Evolutionary conservation across 2,797 vertebrate genomes (phyloP), one percentile per base, ranked within the genome.

Genomic region (Myiotriccus ornatus): DNA sequence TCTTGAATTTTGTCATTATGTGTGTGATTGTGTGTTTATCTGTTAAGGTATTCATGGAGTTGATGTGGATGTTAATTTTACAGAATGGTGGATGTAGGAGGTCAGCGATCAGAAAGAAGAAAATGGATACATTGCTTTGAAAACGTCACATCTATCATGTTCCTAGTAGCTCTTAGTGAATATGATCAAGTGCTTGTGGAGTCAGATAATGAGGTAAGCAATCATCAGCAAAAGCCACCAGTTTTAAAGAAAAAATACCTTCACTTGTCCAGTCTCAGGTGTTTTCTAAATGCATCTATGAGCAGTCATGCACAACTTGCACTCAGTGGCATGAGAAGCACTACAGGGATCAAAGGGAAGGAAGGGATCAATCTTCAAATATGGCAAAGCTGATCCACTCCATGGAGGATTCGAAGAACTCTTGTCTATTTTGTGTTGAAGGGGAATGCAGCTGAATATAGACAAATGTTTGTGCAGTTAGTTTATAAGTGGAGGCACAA

Each of bases 61-160:
- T 97, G 65, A 96, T 96, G 50, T 78, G 28, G 62, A 43, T 97
- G 81, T 95, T 97, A 80, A 94, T 94, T 39, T 96, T 97, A 55
- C 98, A 99, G 99, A 98, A 99, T 99, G 99, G 99, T 99, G 96
- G 99, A 99, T 94, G 99, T 99, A 34, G 99, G 99, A 77, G 99
- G 99, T 94, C 99, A 99, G 88, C 98, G 99, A 97, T 99, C 99
- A n/a, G 99, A 99, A 96, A 98, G 99, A 98, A 99, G 99, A 97
- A 99, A 99, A 98, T 99, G 99, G 99, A 99, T 99, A 98, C 99
- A 99, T 98, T 99, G 99, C 97, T 99, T 99, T 97, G 99, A 99
- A 98, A 99, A 99, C 30, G 99, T 99, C 96, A 99, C 99, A 12
- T 99, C 99, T 93, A 99, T 99, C 98, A 99, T 99, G 99, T 99